Conservation (phyloP, 2,113 vertebrate species). For the Zosterops japonicus region DNA sequence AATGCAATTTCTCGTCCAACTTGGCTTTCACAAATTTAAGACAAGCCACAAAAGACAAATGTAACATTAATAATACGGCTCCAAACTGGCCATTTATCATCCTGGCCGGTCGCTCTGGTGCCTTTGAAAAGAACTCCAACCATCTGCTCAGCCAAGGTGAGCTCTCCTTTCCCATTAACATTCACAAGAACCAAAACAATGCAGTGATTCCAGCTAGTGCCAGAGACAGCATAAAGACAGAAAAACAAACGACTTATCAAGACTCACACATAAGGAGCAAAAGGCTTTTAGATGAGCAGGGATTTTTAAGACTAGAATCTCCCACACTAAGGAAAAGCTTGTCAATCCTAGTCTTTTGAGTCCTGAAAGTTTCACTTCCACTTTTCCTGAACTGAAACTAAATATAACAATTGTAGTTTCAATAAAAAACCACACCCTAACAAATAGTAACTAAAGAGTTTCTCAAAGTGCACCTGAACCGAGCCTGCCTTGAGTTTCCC, state of each 20-base stretch:
- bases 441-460: not conserved
- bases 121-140: not conserved
- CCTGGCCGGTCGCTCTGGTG: not conserved
- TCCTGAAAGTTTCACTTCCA: not conserved
- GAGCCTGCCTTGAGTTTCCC: accelerated
- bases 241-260: not conserved
- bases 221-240: not conserved
- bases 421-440: not conserved
- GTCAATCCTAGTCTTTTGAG: not conserved
- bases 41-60: not conserved
- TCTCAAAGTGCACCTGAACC: not conserved
- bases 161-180: not conserved
- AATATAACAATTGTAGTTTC: not conserved
- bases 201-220: not conserved
- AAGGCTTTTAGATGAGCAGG: not conserved
- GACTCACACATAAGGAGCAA: accelerated
- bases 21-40: not conserved
- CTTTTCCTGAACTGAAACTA: slow-evolving; percentile 11
- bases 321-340: not conserved
- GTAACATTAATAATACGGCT: not conserved
- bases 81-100: not conserved
- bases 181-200: not conserved
- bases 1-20: not conserved
- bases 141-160: not conserved
- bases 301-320: not conserved